Evolutionary conservation across 2,888 invertebrate species (phyloP).

Genomic region (Philhelius pedissequus): DNA sequence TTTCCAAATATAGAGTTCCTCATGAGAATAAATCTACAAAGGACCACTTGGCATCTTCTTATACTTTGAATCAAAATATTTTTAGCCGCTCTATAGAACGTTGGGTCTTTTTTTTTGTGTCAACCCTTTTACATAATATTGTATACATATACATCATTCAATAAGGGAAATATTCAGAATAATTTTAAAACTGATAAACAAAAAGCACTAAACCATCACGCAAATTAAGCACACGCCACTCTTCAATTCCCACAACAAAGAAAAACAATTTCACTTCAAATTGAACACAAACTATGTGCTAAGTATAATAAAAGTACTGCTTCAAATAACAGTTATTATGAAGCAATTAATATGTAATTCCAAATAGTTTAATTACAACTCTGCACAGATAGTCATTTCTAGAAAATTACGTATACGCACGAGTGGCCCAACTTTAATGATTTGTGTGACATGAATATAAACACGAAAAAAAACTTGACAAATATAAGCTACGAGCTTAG

Average conservation of each 20-base stretch:
- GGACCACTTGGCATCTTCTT: background rate
- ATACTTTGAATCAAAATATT: background rate
- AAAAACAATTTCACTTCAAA: conserved; percentile 3
- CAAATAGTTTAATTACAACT: conserved; percentile 33
- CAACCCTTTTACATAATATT: background rate
- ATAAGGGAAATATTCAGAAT: background rate
- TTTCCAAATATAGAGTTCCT: background rate
- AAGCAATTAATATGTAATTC: conserved; percentile 51
- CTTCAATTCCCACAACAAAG: background rate
- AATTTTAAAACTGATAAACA: background rate
- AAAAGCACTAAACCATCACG: background rate
- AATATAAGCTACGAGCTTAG: background rate
- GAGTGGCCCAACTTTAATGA: conserved; percentile 14
- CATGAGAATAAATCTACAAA: background rate
- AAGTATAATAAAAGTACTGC: conserved; percentile 19
- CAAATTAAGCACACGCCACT: conserved; percentile 34
- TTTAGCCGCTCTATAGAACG: background rate
- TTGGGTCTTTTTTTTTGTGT: background rate
- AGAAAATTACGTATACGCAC: conserved; percentile 51
- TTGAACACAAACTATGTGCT: conserved; percentile 21
- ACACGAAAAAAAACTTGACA: background rate
- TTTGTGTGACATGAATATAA: background rate
- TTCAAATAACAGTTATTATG: conserved; percentile 43
- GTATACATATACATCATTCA: background rate
- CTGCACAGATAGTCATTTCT: background rate